Base-by-base conservation (phyloP, 2,888 invertebrate genomes). In the Bruchidius siliquastri region DNA sequence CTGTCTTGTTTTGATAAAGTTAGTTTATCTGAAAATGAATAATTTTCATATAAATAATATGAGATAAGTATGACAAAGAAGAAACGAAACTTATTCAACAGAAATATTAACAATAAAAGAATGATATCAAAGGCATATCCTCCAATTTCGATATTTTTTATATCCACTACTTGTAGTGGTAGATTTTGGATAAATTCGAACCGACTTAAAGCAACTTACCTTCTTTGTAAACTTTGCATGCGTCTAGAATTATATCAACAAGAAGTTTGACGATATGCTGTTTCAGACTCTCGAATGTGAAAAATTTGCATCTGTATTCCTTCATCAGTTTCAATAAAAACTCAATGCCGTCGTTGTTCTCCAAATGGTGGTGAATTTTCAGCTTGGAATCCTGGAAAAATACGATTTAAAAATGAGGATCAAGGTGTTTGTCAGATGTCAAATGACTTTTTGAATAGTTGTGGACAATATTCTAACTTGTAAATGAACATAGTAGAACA, bases 271-370 rank as follows among this genome's bases (percentile, higher is more conserved):
- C 79, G 72, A 83, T 79, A 71, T 81, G 77, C 68, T 82, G 81
- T 69, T 82, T 82, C 18, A 78, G 21, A 26, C 72, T 68, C 30
- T 82, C 77, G 77, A 83, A 85, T 20, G 81, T 78, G n/a, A 82
- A 74, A 76, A 84, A 83, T 6, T 77, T 81, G 74, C 81, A 82
- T 69, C 85, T 74, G 75, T 76, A 77, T 71, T 78, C 77, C 71
- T 80, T 79, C 77, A 84, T 80, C n/a, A 83, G 75, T n/a, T 76
- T 78, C 21, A 81, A 74, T 6, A 83, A 72, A n/a, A 77, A 69
- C n/a, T 74, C 72, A 20, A 79, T 74, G 6, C 77, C 69, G 0
- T 72, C 22, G 66, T 75, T 74, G 18, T 74, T 78, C 70, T 79
- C 72, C n/a, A 75, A 68, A 21, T 67, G 73, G 18, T 78, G 32